phyloP scores from a whole-genome alignment of 2,888 invertebrate genomes.

The Dasysyrphus tricinctus region DNA sequence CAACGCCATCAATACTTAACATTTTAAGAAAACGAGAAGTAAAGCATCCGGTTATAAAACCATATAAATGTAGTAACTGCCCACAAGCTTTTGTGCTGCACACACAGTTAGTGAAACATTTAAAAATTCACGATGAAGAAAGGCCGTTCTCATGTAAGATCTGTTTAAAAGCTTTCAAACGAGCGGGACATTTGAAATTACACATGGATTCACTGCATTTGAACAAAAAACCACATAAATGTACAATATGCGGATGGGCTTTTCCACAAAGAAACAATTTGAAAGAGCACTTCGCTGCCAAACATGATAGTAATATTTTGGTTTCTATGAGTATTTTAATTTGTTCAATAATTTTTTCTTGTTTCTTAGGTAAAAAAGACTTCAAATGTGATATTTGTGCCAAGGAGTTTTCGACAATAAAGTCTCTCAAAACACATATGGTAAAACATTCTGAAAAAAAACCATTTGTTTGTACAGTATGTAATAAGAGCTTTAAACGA shows the following conservation, averaged over 20 bases:
- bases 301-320: constrained; percentile 37
- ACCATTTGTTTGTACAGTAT: constrained; percentile 48
- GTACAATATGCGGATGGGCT: constrained; percentile 48
- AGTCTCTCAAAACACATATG: constrained; percentile 36
- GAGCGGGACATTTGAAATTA: constrained; percentile 51
- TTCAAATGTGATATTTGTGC: constrained; percentile 53
- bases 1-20: constrained; percentile 41
- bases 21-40: constrained; percentile 34
- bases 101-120: constrained; percentile 49
- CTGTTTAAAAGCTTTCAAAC: constrained; percentile 50
- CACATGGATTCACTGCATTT: constrained; percentile 53
- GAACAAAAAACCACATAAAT: constrained; percentile 52
- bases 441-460: constrained; percentile 43
- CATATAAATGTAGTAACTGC: constrained; percentile 51
- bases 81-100: constrained; percentile 40
- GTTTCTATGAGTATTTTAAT: not conserved
- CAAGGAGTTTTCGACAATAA: constrained; percentile 36
- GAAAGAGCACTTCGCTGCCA: constrained; percentile 46
- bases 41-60: constrained; percentile 38
- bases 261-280: constrained; percentile 51
- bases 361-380: constrained; percentile 37
- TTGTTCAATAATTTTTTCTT: not conserved
- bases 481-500: constrained; percentile 32
- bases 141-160: constrained; percentile 33
- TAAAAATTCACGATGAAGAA: constrained; percentile 42